Base-by-base conservation (phyloP, 37 sponge, comb jelly and placozoan genomes). In the Halichondria panicea region DNA sequence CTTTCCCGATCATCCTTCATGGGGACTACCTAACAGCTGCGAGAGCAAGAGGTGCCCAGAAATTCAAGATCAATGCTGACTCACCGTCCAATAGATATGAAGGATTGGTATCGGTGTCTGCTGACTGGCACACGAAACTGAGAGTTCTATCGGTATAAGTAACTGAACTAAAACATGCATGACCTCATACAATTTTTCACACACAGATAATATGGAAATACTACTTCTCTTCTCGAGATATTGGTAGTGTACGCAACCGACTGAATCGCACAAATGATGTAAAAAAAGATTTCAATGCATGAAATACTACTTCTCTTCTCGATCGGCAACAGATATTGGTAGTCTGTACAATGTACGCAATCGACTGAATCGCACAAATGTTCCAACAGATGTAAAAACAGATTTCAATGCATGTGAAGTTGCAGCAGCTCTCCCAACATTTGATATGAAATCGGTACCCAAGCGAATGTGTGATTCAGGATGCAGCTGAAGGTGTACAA, bases 401-500 rank as follows among this genome's bases (percentile, higher is more conserved):
- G 43, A 68, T 28, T 48, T 79, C 41, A 69, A 79, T 55, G 80
- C 59, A 25, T 70, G 80, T 57, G 80, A 79, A 27, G 80, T 66
- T 30, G 34, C 78, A 40, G 80, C 80, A 42, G 70, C 70, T 37
- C 38, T 68, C 4, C 12, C 33, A 33, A 37, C 58, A 34, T 39
- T 50, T 43, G 7, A 68, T 46, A 9, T 25, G 41, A 59, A 43
- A 56, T 41, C 80, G 36, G 55, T 42, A 30, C 54, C 58, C 37
- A 38, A 32, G 54, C 15, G 37, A 32, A n/a, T 34, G 35, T 34
- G 65, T 72, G 33, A 19, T 35, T 32, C 22, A 32, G 54, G 73
- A n/a, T 30, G 55, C 55, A 27, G 73, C 36, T 35, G n/a, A 33
- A 33, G 24, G 50, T 69, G 25, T 69, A 31, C 28, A 46, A 69